Base-by-base conservation (phyloP, 2,888 invertebrate genomes). In the Automeris io region DNA sequence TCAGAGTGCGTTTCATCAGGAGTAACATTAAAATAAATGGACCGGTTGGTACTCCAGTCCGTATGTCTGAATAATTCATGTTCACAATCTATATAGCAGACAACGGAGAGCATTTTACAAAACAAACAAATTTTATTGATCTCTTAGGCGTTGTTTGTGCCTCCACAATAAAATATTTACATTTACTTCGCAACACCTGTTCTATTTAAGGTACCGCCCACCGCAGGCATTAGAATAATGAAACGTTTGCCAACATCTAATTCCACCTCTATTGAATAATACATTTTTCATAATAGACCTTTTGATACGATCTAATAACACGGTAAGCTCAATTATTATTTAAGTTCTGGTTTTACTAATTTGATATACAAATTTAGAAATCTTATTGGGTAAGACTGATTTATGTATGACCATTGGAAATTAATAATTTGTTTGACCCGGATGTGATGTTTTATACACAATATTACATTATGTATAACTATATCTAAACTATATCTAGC, bases 81-180 rank as follows among this genome's bases (percentile, higher is more conserved):
- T 68, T 70, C 65, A 76, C 79, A 81, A 85, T 82, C 83, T 83
- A 83, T 85, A 82, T 75, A 75, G 60, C 79, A 78, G 77, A 75
- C 75, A 76, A 72, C 69, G 61, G 72, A 75, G 77, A 75, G 75
- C 76, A 75, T 83, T 85, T 85, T 80, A 82, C 79, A 81, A 73
- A 83, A 81, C 75, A 86, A 85, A 85, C 83, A 82, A 85, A 85
- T 85, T 83, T 85, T 85, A 86, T 85, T 83, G 86, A 85, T 85
- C 86, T 85, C 86, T 54, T 71, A 72, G 83, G 86, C 77, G 73
- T 69, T 79, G 80, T 86, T 85, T 81, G 78, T 73, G 61, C 75
- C 72, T 67, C 70, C 69, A 77, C 77, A 81, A 80, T 85, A 78
- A 81, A 85, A 82, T 83, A 85, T 86, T 86, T 82, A 85, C 82